Percentiles rank a stretch among this genome's conserved stretches.
Evolutionary conservation across 2,888 invertebrate genomes (phyloP).

Genomic region (Ctena decussata): DNA sequence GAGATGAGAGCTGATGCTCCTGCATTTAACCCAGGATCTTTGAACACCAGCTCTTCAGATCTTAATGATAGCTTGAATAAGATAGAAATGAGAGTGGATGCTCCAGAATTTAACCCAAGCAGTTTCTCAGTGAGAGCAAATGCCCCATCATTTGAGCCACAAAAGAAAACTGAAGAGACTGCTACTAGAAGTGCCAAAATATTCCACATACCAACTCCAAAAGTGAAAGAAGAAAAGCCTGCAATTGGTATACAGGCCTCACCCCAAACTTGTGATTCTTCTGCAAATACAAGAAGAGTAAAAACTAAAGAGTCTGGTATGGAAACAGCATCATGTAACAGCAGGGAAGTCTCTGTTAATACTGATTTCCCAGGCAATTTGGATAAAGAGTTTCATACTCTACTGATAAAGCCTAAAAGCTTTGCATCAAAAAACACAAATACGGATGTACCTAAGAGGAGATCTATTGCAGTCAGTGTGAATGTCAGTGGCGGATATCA

Average conservation of each 20-base stretch:
- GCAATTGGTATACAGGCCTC: slow-evolving; percentile 41
- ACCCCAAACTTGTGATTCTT: slow-evolving; percentile 16
- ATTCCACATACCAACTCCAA: slow-evolving; percentile 15
- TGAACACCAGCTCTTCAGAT: slow-evolving; percentile 22
- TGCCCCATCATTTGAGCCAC: slow-evolving; percentile 9
- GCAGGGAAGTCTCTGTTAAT: slow-evolving; percentile 46
- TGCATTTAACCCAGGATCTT: slow-evolving; percentile 30
- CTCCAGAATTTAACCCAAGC: slow-evolving; percentile 14
- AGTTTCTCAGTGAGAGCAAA: not conserved
- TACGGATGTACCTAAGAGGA: slow-evolving; percentile 19
- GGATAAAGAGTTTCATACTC: not conserved
- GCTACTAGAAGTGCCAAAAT: not conserved
- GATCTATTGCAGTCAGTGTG: slow-evolving; percentile 36
- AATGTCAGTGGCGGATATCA: not conserved
- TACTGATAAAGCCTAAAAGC: not conserved
- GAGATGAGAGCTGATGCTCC: slow-evolving; percentile 27
- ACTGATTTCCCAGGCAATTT: not conserved
- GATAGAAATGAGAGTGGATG: slow-evolving; percentile 20
- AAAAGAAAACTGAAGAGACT: not conserved
- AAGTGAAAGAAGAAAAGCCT: not conserved
- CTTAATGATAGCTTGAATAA: slow-evolving; percentile 5
- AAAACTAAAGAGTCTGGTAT: slow-evolving; percentile 39
- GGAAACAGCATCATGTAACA: slow-evolving; percentile 37
- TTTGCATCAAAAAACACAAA: slow-evolving; percentile 27
- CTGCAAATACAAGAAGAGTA: slow-evolving; percentile 29